phyloP scores from a whole-genome alignment of 2,113 vertebrate species.

The Upupa epops region DNA sequence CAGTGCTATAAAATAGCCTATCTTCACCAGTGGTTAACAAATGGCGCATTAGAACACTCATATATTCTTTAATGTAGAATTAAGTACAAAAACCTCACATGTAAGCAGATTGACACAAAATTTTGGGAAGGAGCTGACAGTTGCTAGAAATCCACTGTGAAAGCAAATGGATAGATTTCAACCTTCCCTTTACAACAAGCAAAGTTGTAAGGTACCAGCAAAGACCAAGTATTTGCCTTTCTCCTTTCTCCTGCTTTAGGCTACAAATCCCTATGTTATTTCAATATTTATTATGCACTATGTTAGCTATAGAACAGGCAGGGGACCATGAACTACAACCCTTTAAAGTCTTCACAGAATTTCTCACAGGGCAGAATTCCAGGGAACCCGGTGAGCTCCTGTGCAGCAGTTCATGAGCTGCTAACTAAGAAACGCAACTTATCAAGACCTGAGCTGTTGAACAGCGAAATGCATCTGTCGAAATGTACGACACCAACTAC shows the following conservation, averaged over 20 bases:
- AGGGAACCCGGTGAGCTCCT: not conserved
- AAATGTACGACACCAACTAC: no score
- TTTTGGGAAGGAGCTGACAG: not conserved
- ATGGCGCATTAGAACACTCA: not conserved
- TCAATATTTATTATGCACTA: not conserved
- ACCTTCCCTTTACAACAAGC: not conserved
- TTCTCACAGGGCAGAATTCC: not conserved
- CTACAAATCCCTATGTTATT: not conserved
- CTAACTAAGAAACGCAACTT: not conserved
- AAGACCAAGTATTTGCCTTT: not conserved
- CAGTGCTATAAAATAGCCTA: not conserved
- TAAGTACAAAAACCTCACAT: not conserved
- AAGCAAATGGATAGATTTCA: not conserved
- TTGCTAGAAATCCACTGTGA: not conserved
- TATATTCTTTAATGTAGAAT: not conserved
- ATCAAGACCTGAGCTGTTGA: not conserved
- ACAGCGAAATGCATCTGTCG: not conserved
- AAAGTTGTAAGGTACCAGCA: not conserved
- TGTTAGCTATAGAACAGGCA: not conserved
- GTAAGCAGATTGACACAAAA: not conserved
- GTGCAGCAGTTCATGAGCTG: not conserved
- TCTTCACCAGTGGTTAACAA: not conserved
- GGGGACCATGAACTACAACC: not conserved
- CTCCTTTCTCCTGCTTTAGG: not conserved
- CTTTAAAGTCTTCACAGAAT: not conserved